These are phyloP conservation scores for Ammodytes marinus DNA, from an alignment of 2,113 vertebrate genomes.

Conservation along the genomic window DNA sequence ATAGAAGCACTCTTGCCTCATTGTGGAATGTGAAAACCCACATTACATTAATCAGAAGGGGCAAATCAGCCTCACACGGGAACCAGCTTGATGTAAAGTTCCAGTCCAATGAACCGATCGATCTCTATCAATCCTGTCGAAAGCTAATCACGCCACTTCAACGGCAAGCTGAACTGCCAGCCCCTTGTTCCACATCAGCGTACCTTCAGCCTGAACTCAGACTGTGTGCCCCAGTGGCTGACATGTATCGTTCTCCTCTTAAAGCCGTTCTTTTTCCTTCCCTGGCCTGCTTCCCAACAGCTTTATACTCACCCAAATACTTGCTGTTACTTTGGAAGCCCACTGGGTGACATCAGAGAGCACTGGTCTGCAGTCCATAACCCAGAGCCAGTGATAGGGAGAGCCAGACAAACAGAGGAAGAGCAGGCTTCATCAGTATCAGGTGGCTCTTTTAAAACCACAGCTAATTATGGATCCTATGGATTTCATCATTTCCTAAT, in stretches of 20 bases:
- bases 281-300: slow-evolving; percentile 17
- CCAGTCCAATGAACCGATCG: slow-evolving; percentile 2
- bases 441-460: slow-evolving; percentile 6
- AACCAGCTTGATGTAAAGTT: not conserved
- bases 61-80: slow-evolving; percentile 30
- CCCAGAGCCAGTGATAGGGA: not conserved
- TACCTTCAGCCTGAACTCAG: slow-evolving; percentile 10
- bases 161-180: not conserved
- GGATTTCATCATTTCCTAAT: too few relatives aligned
- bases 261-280: not conserved
- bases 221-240: not conserved
- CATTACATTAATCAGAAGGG: slow-evolving; percentile 39
- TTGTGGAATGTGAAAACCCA: slow-evolving; percentile 35
- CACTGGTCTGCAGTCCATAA: slow-evolving; percentile 15
- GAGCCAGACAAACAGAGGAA: not conserved
- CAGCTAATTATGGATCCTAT: not conserved
- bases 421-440: not conserved
- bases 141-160: slow-evolving; percentile 3
- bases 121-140: slow-evolving; percentile 2
- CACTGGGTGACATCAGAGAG: slow-evolving; percentile 72
- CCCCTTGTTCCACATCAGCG: slow-evolving; percentile 1
- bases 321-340: slow-evolving; percentile 54
- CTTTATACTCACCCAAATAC: not conserved
- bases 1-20: slow-evolving; percentile 35
- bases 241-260: not conserved